Percentiles rank a stretch among this genome's conserved stretches.
Conservation (phyloP, 2,113 vertebrate species). For the Phalacrocorax pelagicus region DNA sequence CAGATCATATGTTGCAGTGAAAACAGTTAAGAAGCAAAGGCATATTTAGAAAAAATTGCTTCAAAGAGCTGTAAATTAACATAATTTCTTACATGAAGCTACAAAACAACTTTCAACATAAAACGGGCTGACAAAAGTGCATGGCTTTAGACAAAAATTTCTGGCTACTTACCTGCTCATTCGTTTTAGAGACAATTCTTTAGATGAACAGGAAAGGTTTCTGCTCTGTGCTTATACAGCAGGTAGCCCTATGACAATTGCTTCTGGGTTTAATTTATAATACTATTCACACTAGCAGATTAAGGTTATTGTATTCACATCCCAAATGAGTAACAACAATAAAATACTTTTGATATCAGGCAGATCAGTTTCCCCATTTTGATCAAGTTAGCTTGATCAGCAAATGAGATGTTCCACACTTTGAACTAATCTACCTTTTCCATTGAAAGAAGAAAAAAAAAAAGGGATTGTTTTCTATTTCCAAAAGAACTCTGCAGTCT, state of each 20-base stretch:
- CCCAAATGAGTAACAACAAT: not conserved
- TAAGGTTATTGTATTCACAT: not conserved
- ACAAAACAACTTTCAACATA: not conserved
- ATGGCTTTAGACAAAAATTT: not conserved
- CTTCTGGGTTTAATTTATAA: not conserved
- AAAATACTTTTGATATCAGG: not conserved
- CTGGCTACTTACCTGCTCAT: not conserved
- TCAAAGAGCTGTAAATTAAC: conserved; percentile 5
- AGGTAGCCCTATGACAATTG: not conserved
- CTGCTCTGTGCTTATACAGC: not conserved
- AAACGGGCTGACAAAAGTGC: not conserved
- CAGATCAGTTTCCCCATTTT: not conserved
- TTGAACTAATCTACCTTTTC: not conserved
- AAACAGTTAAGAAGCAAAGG: not conserved
- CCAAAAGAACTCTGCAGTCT: not conserved
- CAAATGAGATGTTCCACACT: not conserved
- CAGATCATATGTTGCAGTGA: not conserved
- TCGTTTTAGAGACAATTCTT: not conserved
- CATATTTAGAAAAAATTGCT: not conserved
- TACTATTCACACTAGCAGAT: not conserved
- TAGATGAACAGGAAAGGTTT: not conserved
- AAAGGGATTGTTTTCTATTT: not conserved
- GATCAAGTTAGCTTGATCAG: not conserved
- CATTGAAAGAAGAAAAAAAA: not conserved
- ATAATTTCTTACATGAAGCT: not conserved